Evolutionary conservation across 2,113 vertebrate species (phyloP), one percentile per base, ranked within the genome.

Genomic region (Lepisosteus oculatus): DNA sequence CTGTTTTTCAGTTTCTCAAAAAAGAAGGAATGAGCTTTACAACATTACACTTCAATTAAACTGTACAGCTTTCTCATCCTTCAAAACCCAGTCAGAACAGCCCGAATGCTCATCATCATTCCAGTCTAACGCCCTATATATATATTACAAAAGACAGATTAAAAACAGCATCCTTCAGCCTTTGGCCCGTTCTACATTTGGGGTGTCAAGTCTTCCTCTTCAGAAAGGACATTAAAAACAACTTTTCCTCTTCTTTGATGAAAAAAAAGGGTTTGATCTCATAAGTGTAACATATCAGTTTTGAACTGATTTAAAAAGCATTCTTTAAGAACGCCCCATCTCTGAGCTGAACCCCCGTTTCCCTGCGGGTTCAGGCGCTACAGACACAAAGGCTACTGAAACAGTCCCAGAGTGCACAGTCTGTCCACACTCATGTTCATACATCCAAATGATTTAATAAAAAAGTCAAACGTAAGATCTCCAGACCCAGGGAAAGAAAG

Each of bases 1-100:
- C 67, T 81, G 79, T 78, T 82, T 15, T 64, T 2, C 17, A 11
- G 7, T 64, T 59, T 59, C 14, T 11, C 13, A 86, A 80, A 29
- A 87, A 85, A 85, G 86, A 84, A 87, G 86, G 83, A 89, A 89
- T 88, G 83, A 90, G 84, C 83, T 89, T 83, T 86, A 90, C 86
- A 89, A 84, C 80, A 80, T 76, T 74, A 85, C 80, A 85, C 74
- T 80, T 86, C 81, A 87, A 77, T 80, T 84, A 87, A 84, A 84
- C 85, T 88, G 83, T 90, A 88, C 90, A 91, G 83, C 81, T 81
- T 80, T 76, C 63, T 65, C 74, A 75, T 81, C 76, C 77, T 88
- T 85, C 77, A 29, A 65, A 55, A 76, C 83, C 70, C 42, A 76
- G 74, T 72, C 64, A 66, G 6, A 67, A 76, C 75, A 81, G 78